These are phyloP conservation scores for Oophaga pumilio DNA, from an alignment of 2,113 vertebrate species.

Conservation along the genomic window DNA sequence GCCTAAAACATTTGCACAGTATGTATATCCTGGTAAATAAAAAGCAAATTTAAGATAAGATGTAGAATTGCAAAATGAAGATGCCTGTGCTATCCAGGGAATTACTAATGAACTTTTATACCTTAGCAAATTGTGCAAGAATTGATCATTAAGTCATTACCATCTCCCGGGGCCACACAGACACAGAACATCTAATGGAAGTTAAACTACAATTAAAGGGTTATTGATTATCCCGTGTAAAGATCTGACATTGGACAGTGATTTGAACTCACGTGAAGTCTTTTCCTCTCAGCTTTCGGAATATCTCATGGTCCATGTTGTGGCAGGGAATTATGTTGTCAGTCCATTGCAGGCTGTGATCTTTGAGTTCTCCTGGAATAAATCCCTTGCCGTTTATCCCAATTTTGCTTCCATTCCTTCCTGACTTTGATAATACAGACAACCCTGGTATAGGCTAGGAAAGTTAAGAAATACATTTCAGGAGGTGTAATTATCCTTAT, in stretches of 20 bases:
- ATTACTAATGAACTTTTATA: not conserved
- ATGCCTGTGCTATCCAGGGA: not conserved
- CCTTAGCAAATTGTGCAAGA: not conserved
- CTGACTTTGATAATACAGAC: constrained; percentile 35
- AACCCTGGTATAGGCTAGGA: constrained; percentile 64
- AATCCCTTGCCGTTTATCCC: not conserved
- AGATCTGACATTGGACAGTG: not conserved
- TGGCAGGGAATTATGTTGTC: constrained; percentile 52
- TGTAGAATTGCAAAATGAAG: not conserved
- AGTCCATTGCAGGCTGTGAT: constrained; percentile 57
- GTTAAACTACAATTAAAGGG: not conserved
- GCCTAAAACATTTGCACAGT: too few relatives aligned
- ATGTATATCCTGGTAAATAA: too few relatives aligned
- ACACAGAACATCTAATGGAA: not conserved
- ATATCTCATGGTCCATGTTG: constrained; percentile 39
- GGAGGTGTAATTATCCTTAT: not conserved
- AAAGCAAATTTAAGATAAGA: too few relatives aligned
- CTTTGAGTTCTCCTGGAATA: constrained; percentile 54
- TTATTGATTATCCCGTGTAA: not conserved
- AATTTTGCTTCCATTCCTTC: not conserved
- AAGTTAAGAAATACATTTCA: not conserved
- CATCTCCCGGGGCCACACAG: not conserved
- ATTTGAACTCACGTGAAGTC: constrained; percentile 32
- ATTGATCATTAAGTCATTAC: not conserved
- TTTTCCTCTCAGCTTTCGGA: constrained; percentile 35